These are phyloP conservation scores for Pomatorhinus ruficollis DNA, from an alignment of 2,113 vertebrate species.

Conservation along the genomic window DNA sequence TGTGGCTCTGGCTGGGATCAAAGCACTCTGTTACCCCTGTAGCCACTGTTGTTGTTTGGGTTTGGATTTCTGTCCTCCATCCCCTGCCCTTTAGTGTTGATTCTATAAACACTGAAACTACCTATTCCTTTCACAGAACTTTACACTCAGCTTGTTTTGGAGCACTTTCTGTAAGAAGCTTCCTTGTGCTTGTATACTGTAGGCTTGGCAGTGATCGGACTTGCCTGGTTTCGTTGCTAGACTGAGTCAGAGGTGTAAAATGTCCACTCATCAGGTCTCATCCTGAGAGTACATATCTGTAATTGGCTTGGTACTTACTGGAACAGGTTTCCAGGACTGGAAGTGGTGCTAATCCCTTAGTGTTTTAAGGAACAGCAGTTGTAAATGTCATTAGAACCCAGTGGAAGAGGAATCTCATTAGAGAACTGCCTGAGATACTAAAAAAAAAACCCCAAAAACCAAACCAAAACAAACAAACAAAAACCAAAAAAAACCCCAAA, in stretches of 20 bases:
- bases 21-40: fast-evolving
- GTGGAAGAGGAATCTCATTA: not conserved
- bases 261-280: not conserved
- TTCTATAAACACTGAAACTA: not conserved
- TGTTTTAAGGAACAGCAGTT: not conserved
- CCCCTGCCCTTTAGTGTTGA: not conserved
- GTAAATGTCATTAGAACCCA: not conserved
- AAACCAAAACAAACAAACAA: too few species aligned
- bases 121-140: not conserved
- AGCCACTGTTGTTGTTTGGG: not conserved
- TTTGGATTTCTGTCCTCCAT: not conserved
- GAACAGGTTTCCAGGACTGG: not conserved
- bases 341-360: not conserved
- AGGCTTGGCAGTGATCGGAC: not conserved
- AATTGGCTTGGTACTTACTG: not conserved
- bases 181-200: not conserved
- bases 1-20: not conserved
- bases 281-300: not conserved
- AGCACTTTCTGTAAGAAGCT: not conserved
- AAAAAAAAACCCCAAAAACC: not conserved
- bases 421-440: not conserved
- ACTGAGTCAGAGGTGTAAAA: slow-evolving; percentile 22
- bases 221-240: slow-evolving; percentile 42
- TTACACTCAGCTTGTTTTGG: not conserved
- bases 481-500: not conserved